Conservation (phyloP, 2,797 vertebrate species). For the Tragelaphus eurycerus region DNA sequence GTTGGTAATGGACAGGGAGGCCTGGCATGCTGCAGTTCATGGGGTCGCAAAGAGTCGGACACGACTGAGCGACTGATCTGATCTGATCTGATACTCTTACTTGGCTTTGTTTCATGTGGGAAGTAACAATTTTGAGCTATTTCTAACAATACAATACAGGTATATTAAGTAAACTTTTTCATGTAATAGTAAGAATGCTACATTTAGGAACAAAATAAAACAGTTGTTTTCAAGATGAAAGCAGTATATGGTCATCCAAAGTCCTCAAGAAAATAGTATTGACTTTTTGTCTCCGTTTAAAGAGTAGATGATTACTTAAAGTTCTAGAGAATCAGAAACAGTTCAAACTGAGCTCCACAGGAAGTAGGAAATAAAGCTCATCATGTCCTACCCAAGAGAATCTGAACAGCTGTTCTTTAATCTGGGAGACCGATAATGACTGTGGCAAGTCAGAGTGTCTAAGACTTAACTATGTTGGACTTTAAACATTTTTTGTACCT, state of each 20-base stretch:
- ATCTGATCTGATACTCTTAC: background rate
- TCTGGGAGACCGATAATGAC: slow-evolving; percentile 46
- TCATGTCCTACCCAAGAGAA: slow-evolving; percentile 21
- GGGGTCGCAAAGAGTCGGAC: no score
- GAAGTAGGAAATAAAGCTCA: slow-evolving; percentile 54
- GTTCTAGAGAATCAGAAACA: slow-evolving; percentile 63
- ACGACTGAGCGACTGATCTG: no score
- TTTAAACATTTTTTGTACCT: background rate
- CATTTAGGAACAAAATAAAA: slow-evolving; percentile 27
- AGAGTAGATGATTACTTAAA: slow-evolving; percentile 50
- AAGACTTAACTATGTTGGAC: slow-evolving; percentile 13
- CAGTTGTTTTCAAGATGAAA: background rate
- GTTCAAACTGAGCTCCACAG: slow-evolving; percentile 53
- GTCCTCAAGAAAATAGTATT: background rate
- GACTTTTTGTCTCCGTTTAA: slow-evolving; percentile 44
- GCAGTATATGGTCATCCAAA: slow-evolving; percentile 24
- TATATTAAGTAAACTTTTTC: background rate
- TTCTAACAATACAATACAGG: background rate
- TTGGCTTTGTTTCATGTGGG: background rate
- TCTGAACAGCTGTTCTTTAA: slow-evolving; percentile 69
- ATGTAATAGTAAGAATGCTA: background rate
- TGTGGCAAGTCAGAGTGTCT: slow-evolving; percentile 39
- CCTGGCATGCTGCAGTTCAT: no score
- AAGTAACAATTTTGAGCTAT: slow-evolving; percentile 18
- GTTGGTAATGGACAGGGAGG: no score